Conservation (phyloP, 2,797 vertebrate genomes). For the Chrysolophus pictus region DNA sequence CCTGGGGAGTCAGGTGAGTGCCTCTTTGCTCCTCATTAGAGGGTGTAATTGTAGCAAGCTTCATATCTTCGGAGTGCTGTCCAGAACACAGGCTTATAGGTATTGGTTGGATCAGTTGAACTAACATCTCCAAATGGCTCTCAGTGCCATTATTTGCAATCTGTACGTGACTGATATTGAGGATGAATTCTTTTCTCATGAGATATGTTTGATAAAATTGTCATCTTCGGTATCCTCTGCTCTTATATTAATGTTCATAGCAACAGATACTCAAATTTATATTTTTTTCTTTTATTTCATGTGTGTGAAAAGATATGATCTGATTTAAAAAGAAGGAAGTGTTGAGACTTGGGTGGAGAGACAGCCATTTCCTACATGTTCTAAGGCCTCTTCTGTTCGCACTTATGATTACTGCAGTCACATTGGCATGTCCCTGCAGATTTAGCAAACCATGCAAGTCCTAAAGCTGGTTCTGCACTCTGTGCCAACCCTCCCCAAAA, state of each 20-base stretch:
- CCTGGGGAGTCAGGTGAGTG: fast-evolving
- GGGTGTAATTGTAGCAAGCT: fast-evolving
- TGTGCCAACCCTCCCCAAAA: not conserved
- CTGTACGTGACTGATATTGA: not conserved
- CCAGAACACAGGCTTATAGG: not conserved
- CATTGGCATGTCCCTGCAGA: not conserved
- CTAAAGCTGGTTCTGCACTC: not conserved
- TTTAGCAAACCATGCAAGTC: not conserved
- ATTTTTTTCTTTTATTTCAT: not conserved
- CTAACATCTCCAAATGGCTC: not conserved
- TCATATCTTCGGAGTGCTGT: fast-evolving
- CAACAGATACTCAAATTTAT: not conserved
- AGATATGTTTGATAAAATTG: fast-evolving
- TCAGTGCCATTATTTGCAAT: not conserved
- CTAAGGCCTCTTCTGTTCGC: not conserved
- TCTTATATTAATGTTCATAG: fast-evolving
- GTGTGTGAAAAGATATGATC: not conserved
- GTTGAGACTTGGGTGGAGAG: not conserved
- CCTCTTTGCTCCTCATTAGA: fast-evolving
- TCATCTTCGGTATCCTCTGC: not conserved
- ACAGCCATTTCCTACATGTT: not conserved
- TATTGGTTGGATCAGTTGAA: not conserved
- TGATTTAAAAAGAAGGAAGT: not conserved
- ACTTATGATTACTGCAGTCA: fast-evolving
- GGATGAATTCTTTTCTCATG: not conserved